Conservation (phyloP, 2,888 invertebrate genomes). For the Malthinus flaveolus region DNA sequence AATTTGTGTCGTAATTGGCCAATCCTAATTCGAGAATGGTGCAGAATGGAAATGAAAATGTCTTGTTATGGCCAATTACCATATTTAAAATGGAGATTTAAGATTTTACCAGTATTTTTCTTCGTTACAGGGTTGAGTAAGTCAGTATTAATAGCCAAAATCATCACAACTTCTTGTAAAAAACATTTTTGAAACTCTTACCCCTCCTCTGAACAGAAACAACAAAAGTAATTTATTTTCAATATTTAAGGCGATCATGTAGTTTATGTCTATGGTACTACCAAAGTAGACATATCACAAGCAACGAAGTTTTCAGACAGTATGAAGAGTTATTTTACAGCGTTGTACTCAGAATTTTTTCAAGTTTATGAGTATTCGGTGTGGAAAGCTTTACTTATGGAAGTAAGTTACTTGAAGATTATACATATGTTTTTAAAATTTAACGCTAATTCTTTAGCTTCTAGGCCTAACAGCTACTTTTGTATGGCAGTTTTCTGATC, state of each 20-base stretch:
- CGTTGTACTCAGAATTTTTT: conserved; percentile 19
- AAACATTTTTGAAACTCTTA: too few relatives aligned
- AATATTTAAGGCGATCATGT: conserved; percentile 23
- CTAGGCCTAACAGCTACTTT: conserved; percentile 15
- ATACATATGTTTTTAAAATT: not conserved
- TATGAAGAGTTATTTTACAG: conserved; percentile 11
- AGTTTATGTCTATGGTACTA: conserved; percentile 12
- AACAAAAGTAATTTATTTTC: not conserved
- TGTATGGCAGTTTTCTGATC: conserved; percentile 30
- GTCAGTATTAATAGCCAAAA: not conserved
- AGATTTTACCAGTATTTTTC: conserved; percentile 11
- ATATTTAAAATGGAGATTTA: conserved; percentile 13
- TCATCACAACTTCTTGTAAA: too few relatives aligned
- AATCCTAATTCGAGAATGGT: conserved; percentile 23
- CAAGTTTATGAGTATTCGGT: conserved; percentile 8
- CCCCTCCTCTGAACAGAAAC: not conserved
- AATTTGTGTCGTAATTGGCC: conserved; percentile 22
- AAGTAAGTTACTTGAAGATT: conserved; percentile 1
- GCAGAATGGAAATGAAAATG: conserved; percentile 23
- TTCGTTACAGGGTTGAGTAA: conserved; percentile 18
- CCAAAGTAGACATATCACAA: conserved; percentile 3
- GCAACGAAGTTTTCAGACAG: not conserved
- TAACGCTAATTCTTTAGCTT: conserved; percentile 15
- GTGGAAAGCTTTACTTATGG: conserved; percentile 17
- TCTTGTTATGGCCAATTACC: conserved; percentile 5